Evolutionary conservation across 2,113 vertebrate genomes (phyloP).

Genomic region (Mastomys natalensis): DNA sequence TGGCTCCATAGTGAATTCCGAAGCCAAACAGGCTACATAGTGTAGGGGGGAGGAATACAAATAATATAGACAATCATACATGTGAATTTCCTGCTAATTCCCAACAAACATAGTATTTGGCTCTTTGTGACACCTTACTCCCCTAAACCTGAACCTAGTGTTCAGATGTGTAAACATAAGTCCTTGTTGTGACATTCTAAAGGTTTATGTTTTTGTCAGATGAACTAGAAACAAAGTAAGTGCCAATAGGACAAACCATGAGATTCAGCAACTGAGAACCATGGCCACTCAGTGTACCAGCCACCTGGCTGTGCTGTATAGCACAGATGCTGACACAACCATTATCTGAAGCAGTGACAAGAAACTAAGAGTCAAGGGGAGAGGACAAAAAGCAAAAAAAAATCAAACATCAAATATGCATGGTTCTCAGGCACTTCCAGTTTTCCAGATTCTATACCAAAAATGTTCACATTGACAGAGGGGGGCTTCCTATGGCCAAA

Average conservation of each 20-base stretch:
- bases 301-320: constrained; percentile 95
- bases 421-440: constrained; percentile 98
- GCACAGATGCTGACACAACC: constrained; percentile 99
- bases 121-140: constrained; percentile 95
- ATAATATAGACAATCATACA: too few relatives aligned
- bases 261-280: constrained; percentile 97
- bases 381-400: constrained; percentile 96
- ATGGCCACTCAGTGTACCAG: constrained; percentile 94
- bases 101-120: constrained; percentile 96
- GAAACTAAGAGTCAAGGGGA: constrained; percentile 96
- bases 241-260: constrained; percentile 95
- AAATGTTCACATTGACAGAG: constrained; percentile 98
- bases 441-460: constrained; percentile 96
- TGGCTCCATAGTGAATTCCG: too few relatives aligned
- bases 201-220: constrained; percentile 98
- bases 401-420: constrained; percentile 95
- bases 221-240: constrained; percentile 97
- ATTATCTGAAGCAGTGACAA: constrained; percentile 96
- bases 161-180: constrained; percentile 96
- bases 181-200: constrained; percentile 94
- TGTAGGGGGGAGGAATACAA: too few relatives aligned
- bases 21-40: too few relatives aligned
- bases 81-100: constrained; percentile 96
- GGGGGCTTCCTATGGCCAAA: constrained; percentile 97
- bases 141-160: constrained; percentile 99